Base-by-base conservation (phyloP, 64 coral and sea anemone species). In the Cladopsammia gracilis region DNA sequence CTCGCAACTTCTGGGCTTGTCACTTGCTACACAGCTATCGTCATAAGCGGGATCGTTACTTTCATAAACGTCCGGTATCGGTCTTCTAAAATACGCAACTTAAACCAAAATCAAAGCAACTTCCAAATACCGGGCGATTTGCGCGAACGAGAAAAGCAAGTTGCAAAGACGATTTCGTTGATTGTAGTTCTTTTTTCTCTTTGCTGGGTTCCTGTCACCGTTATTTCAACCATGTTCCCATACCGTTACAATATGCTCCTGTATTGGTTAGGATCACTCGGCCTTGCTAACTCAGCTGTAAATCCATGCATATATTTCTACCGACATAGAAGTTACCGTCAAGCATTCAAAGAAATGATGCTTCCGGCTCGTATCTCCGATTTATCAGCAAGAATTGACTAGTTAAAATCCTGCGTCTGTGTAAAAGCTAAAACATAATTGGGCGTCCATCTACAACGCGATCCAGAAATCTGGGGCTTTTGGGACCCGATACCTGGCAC, bases 251-350 rank as follows among this genome's bases (percentile, higher is more conserved):
- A 20, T 1, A 42, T 13, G 12, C 66, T 65, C 0, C 60, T 66
- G 43, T 83, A 66, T 24, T 83, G 80, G 80, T 10, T 19, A 0
- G 45, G 42, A 7, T 64, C 48, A 20, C 46, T 44, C 10, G 8
- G 60, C 44, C 62, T 83, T 43, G 60, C 80, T 10, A 83, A 83
- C 46, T 83, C 80, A 25, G 80, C 80, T 5, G 5, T 60, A 4
- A 80, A 80, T 62, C 77, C 77, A 11, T 80, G 24, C 26, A 44
- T 80, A 4, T 80, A 80, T 60, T 80, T 80, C 14, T 80, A 80
- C 34, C 23, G 57, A 80, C 77, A 80, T 2, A 24, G 23, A 16
- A 80, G 45, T 80, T 80, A 80, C 25, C 54, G 77, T 5, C 77
- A 80, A 6, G 77, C 77, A 6, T 80, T 80, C 7, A 59, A 25